Conservation (phyloP, 1,140 invertebrate species). For the Dermatophagoides farinae region DNA sequence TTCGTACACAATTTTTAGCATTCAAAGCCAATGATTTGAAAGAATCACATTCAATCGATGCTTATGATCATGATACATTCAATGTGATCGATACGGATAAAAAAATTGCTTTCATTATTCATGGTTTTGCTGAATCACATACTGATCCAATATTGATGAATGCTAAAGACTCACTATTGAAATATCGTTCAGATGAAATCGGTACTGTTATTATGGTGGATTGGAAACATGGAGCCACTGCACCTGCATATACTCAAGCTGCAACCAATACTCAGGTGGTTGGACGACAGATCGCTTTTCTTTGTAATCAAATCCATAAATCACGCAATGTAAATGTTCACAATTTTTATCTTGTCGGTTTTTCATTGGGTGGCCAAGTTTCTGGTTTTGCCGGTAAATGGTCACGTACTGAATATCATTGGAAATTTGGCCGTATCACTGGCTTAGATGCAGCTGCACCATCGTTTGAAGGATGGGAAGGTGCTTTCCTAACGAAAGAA, state of each 20-base stretch:
- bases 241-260: slow-evolving; percentile 36
- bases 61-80: background rate
- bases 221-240: slow-evolving; percentile 28
- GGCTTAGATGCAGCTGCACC: slow-evolving; percentile 71
- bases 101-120: slow-evolving; percentile 19
- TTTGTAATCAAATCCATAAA: slow-evolving; percentile 23
- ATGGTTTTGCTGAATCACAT: slow-evolving; percentile 24
- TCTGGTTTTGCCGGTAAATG: slow-evolving; percentile 20
- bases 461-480: slow-evolving; percentile 58
- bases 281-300: slow-evolving; percentile 34
- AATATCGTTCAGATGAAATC: background rate
- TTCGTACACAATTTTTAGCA: slow-evolving; percentile 22
- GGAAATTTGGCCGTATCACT: slow-evolving; percentile 50
- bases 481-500: slow-evolving; percentile 51
- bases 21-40: slow-evolving; percentile 21
- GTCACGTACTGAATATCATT: slow-evolving; percentile 26
- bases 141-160: slow-evolving; percentile 18
- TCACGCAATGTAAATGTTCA: background rate
- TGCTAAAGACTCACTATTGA: slow-evolving; percentile 3
- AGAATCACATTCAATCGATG: slow-evolving; percentile 17
- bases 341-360: slow-evolving; percentile 49
- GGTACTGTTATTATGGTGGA: slow-evolving; percentile 24
- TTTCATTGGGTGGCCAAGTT: slow-evolving; percentile 20
- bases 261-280: slow-evolving; percentile 41
- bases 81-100: background rate